Percentiles rank a stretch among this genome's conserved stretches.
These are phyloP conservation scores for Brachynemurus nebulosus DNA, from an alignment of 2,888 invertebrate species.

Conservation along the genomic window DNA sequence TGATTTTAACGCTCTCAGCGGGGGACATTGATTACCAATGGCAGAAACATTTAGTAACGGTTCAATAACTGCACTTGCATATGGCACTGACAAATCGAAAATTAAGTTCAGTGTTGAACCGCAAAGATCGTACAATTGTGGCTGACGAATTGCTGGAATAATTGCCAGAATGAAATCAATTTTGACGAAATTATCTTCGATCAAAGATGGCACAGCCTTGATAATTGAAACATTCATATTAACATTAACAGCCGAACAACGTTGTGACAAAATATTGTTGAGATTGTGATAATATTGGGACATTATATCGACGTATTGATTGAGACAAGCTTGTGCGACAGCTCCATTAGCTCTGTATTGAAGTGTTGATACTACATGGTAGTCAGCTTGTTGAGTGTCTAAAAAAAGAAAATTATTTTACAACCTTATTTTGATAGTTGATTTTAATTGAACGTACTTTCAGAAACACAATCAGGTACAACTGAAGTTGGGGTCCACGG, in stretches of 20 bases:
- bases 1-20: conserved; percentile 73
- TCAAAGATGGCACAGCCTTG: conserved; percentile 59
- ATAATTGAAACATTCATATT: conserved; percentile 89
- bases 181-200: conserved; percentile 78
- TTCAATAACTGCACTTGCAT: conserved; percentile 80
- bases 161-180: conserved; percentile 83
- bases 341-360: conserved; percentile 83
- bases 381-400: conserved; percentile 90
- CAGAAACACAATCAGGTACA: conserved; percentile 90
- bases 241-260: conserved; percentile 89
- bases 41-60: conserved; percentile 77
- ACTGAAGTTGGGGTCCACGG: conserved; percentile 80
- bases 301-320: conserved; percentile 71
- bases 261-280: conserved; percentile 70
- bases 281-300: conserved; percentile 67
- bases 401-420: no score
- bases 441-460: conserved; percentile 59
- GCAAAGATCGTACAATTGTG: conserved; percentile 86
- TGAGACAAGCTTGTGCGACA: conserved; percentile 68
- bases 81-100: conserved; percentile 86
- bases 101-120: conserved; percentile 87
- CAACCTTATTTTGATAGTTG: no score
- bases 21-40: conserved; percentile 87
- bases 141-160: conserved; percentile 75
- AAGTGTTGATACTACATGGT: conserved; percentile 76